Base-by-base conservation (phyloP, 2,888 invertebrate species). In the Notodonta ziczac region DNA sequence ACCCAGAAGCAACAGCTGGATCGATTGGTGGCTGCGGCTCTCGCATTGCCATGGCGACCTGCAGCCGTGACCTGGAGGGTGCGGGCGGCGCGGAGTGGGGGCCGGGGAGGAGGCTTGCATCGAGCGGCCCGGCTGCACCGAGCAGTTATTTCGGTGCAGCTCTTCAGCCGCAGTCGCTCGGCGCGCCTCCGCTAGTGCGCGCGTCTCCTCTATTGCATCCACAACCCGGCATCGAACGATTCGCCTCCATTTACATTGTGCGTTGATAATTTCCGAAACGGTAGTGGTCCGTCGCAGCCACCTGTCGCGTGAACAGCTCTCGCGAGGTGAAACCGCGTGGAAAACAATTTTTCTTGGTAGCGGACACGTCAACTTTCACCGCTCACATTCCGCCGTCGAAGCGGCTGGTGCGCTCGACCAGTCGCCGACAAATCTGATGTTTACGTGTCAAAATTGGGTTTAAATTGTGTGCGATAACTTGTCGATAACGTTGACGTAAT, bases 131-230 rank as follows among this genome's bases (percentile, higher is more conserved):
- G 92, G 90, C 84, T 92, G 91, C 91, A 91, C 58, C 79, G 86
- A 91, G 91, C 91, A 90, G 91, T 90, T 93, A 93, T 93, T 93
- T 93, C 90, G 89, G 92, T 93, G 93, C 93, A 93, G 86, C 88
- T 84, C 79, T 66, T 78, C 69, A 70, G 77, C 78, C 90, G 81
- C 90, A 91, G 91, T 91, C 88, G 87, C 74, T 82, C 80, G 80
- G 79, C 86, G 90, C 89, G 88, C 87, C 86, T 90, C 87, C 84
- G 82, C 69, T 71, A 77, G 90, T 78, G 86, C 89, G 90, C 91
- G 81, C 90, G 91, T 74, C 73, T 79, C 67, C 72, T 74, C 67
- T 73, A 72, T 63, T 82, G 83, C 84, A 83, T 78, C 74, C 74
- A 73, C 73, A 84, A 81, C 81, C 76, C 60, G 69, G 69, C 66